Evolutionary conservation across 1,140 invertebrate species (phyloP).

Genomic region (Diabrotica undecimpunctata): DNA sequence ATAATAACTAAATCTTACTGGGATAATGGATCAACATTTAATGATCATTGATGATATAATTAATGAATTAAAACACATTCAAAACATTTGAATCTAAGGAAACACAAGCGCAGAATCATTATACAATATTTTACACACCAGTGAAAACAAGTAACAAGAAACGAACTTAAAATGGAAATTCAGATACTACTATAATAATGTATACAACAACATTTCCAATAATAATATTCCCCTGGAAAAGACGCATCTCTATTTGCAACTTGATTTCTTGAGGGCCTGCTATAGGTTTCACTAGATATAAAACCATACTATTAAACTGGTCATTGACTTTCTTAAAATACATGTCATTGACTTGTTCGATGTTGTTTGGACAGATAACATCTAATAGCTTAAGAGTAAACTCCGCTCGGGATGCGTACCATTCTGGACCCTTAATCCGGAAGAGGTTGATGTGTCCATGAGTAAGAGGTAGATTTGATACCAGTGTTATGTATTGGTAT

Average conservation of each 20-base stretch:
- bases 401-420: slow-evolving; percentile 62
- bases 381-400: slow-evolving; percentile 71
- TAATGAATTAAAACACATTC: too few relatives aligned
- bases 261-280: slow-evolving; percentile 87
- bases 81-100: too few relatives aligned
- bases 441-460: slow-evolving; percentile 73
- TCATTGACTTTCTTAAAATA: slow-evolving; percentile 54
- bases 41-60: too few relatives aligned
- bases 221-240: slow-evolving; percentile 67
- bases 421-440: slow-evolving; percentile 77
- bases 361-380: slow-evolving; percentile 58
- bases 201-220: slow-evolving; percentile 78
- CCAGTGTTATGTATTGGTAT: slow-evolving; percentile 88
- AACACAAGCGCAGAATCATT: too few relatives aligned
- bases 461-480: slow-evolving; percentile 76
- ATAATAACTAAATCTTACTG: too few relatives aligned
- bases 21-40: too few relatives aligned
- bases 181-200: slow-evolving; percentile 79
- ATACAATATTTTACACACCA: neutral
- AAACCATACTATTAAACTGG: slow-evolving; percentile 52
- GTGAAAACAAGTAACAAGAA: neutral
- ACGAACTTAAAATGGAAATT: slow-evolving; percentile 69
- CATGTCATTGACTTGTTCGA: slow-evolving; percentile 59
- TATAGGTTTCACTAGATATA: slow-evolving; percentile 68
- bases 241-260: slow-evolving; percentile 80